Evolutionary conservation across 1,140 invertebrate genomes (phyloP).

Genomic region (Drosophila novamexicana): DNA sequence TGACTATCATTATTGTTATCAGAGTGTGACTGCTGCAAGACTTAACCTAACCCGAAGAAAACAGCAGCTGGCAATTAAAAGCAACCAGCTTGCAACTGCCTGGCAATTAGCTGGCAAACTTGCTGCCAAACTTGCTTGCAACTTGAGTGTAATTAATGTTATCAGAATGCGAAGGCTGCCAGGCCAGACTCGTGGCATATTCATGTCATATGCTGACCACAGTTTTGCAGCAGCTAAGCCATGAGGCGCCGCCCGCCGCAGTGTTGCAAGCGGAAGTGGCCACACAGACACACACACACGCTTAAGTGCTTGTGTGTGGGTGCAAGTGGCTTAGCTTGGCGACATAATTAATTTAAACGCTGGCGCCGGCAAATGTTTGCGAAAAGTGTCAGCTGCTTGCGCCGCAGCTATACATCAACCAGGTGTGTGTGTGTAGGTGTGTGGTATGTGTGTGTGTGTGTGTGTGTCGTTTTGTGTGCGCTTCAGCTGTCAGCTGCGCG

Average conservation of each 20-base stretch:
- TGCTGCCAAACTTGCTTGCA: constrained; percentile 12
- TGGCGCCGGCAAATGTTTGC: constrained; percentile 64
- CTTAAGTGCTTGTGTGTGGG: constrained; percentile 4
- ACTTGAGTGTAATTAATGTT: constrained; percentile 70
- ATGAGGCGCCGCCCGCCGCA: constrained; percentile 7
- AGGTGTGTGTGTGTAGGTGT: constrained; percentile 26
- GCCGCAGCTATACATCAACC: constrained; percentile 66
- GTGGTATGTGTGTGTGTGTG: constrained; percentile 32
- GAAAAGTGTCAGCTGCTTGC: constrained; percentile 75
- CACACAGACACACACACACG: constrained; percentile 30
- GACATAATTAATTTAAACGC: constrained; percentile 79
- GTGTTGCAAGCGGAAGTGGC: constrained; percentile 41
- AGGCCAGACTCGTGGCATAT: not conserved
- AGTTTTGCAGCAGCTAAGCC: constrained; percentile 11
- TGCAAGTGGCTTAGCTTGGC: constrained; percentile 24
- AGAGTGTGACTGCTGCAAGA: no score
- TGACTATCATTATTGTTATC: no score
- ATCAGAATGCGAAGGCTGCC: constrained; percentile 28
- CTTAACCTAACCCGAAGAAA: no score
- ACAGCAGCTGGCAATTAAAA: no score
- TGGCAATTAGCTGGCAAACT: not conserved
- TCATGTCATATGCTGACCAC: constrained; percentile 10
- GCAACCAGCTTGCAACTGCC: not conserved
- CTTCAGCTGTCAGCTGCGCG: constrained; percentile 54
- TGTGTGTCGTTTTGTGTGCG: constrained; percentile 24